These are phyloP conservation scores for Apotomis turbidana DNA, from an alignment of 2,888 invertebrate species.

Conservation along the genomic window DNA sequence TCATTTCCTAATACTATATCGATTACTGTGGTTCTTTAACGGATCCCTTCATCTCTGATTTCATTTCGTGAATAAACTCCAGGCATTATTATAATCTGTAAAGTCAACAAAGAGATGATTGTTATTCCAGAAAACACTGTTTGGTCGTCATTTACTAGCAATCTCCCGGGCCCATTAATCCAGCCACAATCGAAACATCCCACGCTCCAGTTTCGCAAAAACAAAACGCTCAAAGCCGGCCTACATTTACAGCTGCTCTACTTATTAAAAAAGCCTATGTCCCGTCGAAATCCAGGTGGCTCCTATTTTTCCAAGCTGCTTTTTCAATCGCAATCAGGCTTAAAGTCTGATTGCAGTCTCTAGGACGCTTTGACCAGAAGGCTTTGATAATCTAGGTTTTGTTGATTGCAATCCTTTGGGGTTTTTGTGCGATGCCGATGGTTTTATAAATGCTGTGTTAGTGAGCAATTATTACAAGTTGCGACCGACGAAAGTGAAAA, in stretches of 20 bases:
- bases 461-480: background rate
- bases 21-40: too few relatives aligned
- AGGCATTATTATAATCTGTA: too few relatives aligned
- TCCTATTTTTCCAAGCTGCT: background rate
- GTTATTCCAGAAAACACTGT: too few relatives aligned
- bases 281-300: background rate
- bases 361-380: conserved; percentile 3
- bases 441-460: background rate
- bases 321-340: conserved; percentile 15
- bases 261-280: background rate
- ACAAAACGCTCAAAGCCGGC: conserved; percentile 3
- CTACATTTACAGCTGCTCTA: background rate
- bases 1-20: too few relatives aligned
- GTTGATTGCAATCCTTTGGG: conserved; percentile 5
- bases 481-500: too few relatives aligned
- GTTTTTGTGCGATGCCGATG: background rate
- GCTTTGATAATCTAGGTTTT: conserved; percentile 4
- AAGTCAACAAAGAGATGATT: too few relatives aligned
- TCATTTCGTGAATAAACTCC: too few relatives aligned
- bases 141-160: background rate
- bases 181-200: background rate
- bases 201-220: conserved; percentile 3
- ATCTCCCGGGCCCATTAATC: background rate
- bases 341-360: conserved; percentile 7
- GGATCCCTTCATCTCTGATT: too few relatives aligned